These are phyloP conservation scores for Ferrisia virgata DNA, from an alignment of 2,888 invertebrate genomes.

Conservation along the genomic window DNA sequence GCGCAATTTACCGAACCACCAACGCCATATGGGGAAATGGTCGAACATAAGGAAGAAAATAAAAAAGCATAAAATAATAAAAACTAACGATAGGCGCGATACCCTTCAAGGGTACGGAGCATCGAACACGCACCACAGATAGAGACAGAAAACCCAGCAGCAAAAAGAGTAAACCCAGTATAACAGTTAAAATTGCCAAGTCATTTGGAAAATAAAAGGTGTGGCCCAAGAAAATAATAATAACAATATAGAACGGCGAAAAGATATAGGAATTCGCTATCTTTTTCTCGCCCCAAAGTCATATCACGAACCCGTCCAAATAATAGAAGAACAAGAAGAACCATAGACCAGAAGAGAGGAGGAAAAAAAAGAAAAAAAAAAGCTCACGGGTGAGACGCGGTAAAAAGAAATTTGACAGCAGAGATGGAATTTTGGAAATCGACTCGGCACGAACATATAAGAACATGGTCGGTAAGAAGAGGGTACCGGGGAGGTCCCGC, in stretches of 20 bases:
- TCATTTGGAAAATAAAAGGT: slow-evolving; percentile 46
- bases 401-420: slow-evolving; percentile 39
- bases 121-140: neutral
- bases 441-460: neutral
- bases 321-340: neutral
- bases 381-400: neutral
- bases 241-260: slow-evolving; percentile 40
- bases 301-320: slow-evolving; percentile 16
- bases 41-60: neutral
- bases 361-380: neutral
- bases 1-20: neutral
- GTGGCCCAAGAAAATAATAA: slow-evolving; percentile 38
- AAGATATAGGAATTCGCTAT: slow-evolving; percentile 30
- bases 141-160: neutral
- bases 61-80: neutral
- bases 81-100: neutral
- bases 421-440: slow-evolving; percentile 45
- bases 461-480: too few species aligned
- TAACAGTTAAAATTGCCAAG: slow-evolving; percentile 39
- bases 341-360: neutral
- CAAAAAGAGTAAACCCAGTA: neutral
- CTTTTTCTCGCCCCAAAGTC: slow-evolving; percentile 13
- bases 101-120: neutral
- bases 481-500: neutral
- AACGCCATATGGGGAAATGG: neutral